These are phyloP conservation scores for Microcebus griseorufus DNA, from an alignment of 2,113 vertebrate genomes.

Conservation along the genomic window DNA sequence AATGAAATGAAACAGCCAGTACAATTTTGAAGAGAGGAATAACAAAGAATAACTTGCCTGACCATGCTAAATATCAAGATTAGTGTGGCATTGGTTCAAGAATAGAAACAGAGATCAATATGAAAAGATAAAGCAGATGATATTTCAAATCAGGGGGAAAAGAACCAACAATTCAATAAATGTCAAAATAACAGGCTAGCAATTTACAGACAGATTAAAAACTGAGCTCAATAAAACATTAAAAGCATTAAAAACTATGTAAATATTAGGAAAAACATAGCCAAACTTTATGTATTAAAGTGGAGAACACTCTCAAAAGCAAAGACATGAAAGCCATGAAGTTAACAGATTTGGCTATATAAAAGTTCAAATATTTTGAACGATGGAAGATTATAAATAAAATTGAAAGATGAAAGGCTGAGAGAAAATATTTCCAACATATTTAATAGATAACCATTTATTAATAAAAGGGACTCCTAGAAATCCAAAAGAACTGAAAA, in stretches of 20 bases:
- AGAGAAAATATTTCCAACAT: background rate
- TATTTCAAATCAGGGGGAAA: background rate
- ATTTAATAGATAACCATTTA: background rate
- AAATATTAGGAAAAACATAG: background rate
- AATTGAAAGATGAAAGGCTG: background rate
- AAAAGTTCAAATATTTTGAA: conserved; percentile 12
- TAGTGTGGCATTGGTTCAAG: background rate
- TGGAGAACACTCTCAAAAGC: background rate
- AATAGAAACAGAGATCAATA: background rate
- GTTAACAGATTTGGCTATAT: background rate
- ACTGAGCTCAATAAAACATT: conserved; percentile 2
- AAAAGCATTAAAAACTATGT: conserved; percentile 36
- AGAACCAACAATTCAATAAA: background rate
- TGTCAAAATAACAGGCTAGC: background rate
- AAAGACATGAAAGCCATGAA: background rate
- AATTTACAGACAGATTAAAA: conserved; percentile 18
- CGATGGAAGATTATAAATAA: background rate
- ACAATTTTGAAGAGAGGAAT: background rate
- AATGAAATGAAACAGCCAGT: background rate
- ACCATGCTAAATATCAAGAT: background rate
- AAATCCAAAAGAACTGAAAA: background rate
- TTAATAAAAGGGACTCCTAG: background rate
- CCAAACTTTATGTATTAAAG: background rate
- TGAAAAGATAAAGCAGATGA: background rate
- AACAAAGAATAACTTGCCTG: background rate